phyloP scores from a whole-genome alignment of 2,888 invertebrate species.

The Xestia sexstrigata region DNA sequence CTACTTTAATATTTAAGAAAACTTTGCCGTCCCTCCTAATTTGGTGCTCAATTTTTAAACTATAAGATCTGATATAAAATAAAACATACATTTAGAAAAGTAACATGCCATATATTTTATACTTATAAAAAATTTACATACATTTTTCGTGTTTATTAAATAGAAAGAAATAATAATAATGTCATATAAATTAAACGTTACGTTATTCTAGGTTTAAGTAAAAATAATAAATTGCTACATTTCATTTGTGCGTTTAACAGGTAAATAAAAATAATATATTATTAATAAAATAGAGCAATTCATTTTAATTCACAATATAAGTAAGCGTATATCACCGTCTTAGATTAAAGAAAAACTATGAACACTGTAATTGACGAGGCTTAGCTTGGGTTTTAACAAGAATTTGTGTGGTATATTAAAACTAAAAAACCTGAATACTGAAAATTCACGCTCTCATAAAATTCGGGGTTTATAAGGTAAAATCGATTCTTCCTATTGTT shows the following conservation, averaged over 20 bases:
- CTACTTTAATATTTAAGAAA: slow-evolving; percentile 60
- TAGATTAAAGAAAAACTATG: slow-evolving; percentile 52
- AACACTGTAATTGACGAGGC: slow-evolving; percentile 33
- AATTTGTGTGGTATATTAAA: too few relatives aligned
- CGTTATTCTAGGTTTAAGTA: slow-evolving; percentile 68
- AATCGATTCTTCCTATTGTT: too few relatives aligned
- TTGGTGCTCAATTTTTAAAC: slow-evolving; percentile 75
- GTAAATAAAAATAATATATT: slow-evolving; percentile 68
- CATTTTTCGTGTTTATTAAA: slow-evolving; percentile 80
- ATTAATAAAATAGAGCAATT: slow-evolving; percentile 79
- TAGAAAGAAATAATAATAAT: slow-evolving; percentile 75
- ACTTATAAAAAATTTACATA: slow-evolving; percentile 73
- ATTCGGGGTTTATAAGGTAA: too few relatives aligned
- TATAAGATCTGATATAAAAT: slow-evolving; percentile 69
- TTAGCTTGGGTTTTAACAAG: not conserved
- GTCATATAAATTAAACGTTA: slow-evolving; percentile 69
- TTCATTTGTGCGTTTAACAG: slow-evolving; percentile 79
- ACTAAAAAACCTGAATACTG: too few relatives aligned
- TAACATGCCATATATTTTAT: slow-evolving; percentile 90
- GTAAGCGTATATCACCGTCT: slow-evolving; percentile 73
- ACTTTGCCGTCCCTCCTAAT: slow-evolving; percentile 59
- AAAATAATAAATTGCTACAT: slow-evolving; percentile 81
- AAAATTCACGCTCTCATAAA: too few relatives aligned
- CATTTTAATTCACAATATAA: slow-evolving; percentile 72
- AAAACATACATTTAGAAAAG: slow-evolving; percentile 81